phyloP scores from a whole-genome alignment of 2,113 vertebrate genomes.

The Proteles cristata region DNA sequence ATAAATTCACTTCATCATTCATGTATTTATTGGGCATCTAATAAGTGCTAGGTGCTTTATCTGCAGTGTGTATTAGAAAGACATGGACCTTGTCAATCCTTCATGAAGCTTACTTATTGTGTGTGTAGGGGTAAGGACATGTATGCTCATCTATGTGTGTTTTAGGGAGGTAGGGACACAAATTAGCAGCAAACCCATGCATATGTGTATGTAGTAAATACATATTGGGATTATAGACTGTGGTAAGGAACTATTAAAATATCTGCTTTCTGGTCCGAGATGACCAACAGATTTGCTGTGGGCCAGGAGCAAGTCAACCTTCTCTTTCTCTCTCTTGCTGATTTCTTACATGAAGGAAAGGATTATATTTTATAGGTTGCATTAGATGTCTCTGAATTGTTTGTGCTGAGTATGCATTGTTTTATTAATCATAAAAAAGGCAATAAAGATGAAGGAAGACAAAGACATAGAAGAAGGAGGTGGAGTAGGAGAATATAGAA shows the following conservation, averaged over 20 bases:
- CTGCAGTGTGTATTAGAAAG: not conserved
- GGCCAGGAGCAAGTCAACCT: not conserved
- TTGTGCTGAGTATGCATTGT: not conserved
- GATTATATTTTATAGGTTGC: not conserved
- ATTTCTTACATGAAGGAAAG: not conserved
- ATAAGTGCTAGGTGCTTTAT: not conserved
- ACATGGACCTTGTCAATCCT: not conserved
- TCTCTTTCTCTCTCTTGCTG: not conserved
- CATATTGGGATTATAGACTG: not conserved
- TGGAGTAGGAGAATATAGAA: not conserved
- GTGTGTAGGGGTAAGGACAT: not conserved
- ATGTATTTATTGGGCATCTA: not conserved
- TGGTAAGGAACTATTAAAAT: not conserved
- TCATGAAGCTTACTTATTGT: not conserved
- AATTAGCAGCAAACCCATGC: not conserved
- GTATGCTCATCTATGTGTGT: rapidly evolving
- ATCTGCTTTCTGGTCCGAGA: not conserved
- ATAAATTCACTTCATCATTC: not conserved
- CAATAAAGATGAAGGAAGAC: not conserved
- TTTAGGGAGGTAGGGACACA: not conserved
- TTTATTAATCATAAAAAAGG: not conserved
- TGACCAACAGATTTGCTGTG: not conserved
- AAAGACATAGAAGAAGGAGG: not conserved
- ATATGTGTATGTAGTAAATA: not conserved
- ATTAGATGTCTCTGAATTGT: not conserved